Percentiles rank a stretch among this genome's conserved stretches.
Evolutionary conservation across 2,888 invertebrate genomes (phyloP).

Genomic region (Acrobeloides nanus): DNA sequence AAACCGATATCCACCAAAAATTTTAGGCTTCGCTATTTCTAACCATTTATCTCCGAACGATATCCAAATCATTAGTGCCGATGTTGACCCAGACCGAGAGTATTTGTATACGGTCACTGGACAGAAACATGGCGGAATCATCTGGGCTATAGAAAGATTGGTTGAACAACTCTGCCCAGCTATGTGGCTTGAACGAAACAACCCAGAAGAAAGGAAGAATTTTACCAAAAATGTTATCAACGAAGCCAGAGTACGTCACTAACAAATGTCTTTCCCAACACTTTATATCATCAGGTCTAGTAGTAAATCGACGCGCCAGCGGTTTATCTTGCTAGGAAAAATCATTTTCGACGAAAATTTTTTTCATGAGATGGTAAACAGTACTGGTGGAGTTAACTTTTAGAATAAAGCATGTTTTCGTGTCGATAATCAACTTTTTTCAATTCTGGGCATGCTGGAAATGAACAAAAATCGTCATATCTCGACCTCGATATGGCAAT

Average conservation of each 20-base stretch:
- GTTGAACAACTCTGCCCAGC: constrained; percentile 37
- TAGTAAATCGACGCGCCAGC: too few species aligned
- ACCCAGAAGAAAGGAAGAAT: constrained; percentile 29
- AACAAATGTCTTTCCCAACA: too few species aligned
- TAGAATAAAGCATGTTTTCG: too few species aligned
- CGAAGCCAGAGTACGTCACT: constrained; percentile 28
- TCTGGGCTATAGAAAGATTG: constrained; percentile 33
- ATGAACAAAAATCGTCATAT: too few species aligned
- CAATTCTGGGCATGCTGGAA: too few species aligned
- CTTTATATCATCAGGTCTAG: too few species aligned
- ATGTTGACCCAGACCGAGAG: constrained; percentile 29
- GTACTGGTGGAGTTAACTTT: too few species aligned
- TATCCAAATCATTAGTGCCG: constrained; percentile 42
- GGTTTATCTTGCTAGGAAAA: too few species aligned
- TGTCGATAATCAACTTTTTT: too few species aligned
- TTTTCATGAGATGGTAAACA: not conserved
- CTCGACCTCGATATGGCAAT: too few species aligned
- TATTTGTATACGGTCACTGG: constrained; percentile 44
- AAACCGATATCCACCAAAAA: not conserved
- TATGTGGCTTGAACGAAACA: constrained; percentile 39
- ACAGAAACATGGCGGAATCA: constrained; percentile 37
- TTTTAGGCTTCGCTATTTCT: constrained; percentile 36
- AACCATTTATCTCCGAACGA: constrained; percentile 47
- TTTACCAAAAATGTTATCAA: constrained; percentile 33
- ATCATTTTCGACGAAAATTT: too few species aligned